These are phyloP conservation scores for Iselma pallidipennis DNA, from an alignment of 2,888 invertebrate genomes.

Conservation along the genomic window DNA sequence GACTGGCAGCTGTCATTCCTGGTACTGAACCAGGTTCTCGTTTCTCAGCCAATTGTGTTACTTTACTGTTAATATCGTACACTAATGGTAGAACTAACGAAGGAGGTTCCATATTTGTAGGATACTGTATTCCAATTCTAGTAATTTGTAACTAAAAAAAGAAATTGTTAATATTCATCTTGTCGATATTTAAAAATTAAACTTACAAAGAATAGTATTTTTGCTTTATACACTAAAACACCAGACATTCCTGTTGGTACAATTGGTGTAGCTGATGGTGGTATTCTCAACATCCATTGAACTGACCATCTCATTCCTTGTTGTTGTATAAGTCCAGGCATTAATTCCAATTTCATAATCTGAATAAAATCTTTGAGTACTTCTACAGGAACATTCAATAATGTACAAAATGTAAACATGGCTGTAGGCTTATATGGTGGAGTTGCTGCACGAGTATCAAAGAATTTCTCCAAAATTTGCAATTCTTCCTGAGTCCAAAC, in stretches of 20 bases:
- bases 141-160: slow-evolving; percentile 72
- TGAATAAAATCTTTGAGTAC: slow-evolving; percentile 92
- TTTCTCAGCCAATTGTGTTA: slow-evolving; percentile 85
- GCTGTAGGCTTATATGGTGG: slow-evolving; percentile 92
- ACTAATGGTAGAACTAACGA: slow-evolving; percentile 85
- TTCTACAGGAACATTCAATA: slow-evolving; percentile 81
- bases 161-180: slow-evolving; percentile 1
- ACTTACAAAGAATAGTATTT: slow-evolving; percentile 91
- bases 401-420: slow-evolving; percentile 81
- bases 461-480: slow-evolving; percentile 89
- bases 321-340: slow-evolving; percentile 64
- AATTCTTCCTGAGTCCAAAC: slow-evolving; percentile 87
- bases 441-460: slow-evolving; percentile 84
- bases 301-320: slow-evolving; percentile 82
- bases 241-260: slow-evolving; percentile 91
- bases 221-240: slow-evolving; percentile 81
- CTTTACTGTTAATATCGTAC: slow-evolving; percentile 85
- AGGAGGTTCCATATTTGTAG: slow-evolving; percentile 66
- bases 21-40: slow-evolving; percentile 68
- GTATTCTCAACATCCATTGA: slow-evolving; percentile 90
- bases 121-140: slow-evolving; percentile 64
- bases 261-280: slow-evolving; percentile 83
- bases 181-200: slow-evolving; percentile 10
- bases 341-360: slow-evolving; percentile 72
- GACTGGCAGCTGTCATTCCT: slow-evolving; percentile 65